These are phyloP conservation scores for Mohoua ochrocephala DNA, from an alignment of 2,113 vertebrate genomes.

Conservation along the genomic window DNA sequence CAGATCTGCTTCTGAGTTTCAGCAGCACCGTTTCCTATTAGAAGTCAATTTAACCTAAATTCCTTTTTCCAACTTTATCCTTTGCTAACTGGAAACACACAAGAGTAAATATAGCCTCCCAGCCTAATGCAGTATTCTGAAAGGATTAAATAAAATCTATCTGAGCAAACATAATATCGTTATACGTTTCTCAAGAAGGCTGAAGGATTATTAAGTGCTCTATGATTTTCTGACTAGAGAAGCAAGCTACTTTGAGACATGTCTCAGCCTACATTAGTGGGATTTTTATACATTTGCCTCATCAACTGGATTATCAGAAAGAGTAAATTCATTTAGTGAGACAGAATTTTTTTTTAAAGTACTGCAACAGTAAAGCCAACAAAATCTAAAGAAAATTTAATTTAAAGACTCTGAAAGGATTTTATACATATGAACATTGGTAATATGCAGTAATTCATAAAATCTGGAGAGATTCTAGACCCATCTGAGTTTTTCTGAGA, in stretches of 20 bases:
- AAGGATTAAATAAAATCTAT: constrained; percentile 55
- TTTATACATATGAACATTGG: not conserved
- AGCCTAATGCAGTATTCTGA: constrained; percentile 42
- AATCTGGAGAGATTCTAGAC: not conserved
- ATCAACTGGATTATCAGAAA: constrained; percentile 42
- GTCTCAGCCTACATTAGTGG: constrained; percentile 30
- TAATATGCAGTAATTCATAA: not conserved
- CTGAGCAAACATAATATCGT: constrained; percentile 32
- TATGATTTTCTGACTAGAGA: constrained; percentile 19
- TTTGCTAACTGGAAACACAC: not conserved
- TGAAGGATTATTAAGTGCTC: constrained; percentile 43
- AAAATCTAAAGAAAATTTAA: not conserved
- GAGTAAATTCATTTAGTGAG: not conserved
- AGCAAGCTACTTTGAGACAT: constrained; percentile 21
- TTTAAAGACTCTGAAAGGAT: not conserved
- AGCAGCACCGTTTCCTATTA: not conserved
- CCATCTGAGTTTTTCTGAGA: not conserved
- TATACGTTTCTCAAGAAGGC: constrained; percentile 23
- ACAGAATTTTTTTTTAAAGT: not conserved
- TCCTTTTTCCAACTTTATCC: not conserved
- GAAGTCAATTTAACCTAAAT: not conserved
- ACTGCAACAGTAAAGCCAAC: not conserved
- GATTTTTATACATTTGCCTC: constrained; percentile 36
- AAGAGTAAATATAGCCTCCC: constrained; percentile 22
- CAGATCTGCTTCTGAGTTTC: not conserved